These are phyloP conservation scores for Ichneumoninae sp. DNA, from an alignment of 2,888 invertebrate species.

Conservation along the genomic window DNA sequence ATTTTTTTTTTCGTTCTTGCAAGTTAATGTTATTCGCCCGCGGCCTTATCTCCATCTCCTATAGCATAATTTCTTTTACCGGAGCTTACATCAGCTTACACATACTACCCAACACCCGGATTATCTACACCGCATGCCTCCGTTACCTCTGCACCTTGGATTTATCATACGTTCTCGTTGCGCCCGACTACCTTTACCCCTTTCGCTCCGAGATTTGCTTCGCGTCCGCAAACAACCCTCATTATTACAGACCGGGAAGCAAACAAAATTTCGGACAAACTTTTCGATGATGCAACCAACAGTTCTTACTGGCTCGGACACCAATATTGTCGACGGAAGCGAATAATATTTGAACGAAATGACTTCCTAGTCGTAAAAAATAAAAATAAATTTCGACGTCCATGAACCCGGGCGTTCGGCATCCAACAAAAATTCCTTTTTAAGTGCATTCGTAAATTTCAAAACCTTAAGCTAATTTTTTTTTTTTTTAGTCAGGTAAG, in stretches of 20 bases:
- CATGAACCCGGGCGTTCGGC: background rate
- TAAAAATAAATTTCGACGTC: background rate
- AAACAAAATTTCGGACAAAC: background rate
- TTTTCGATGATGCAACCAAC: background rate
- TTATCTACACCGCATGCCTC: slow-evolving; percentile 42
- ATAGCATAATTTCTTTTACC: background rate
- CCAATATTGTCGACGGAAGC: background rate
- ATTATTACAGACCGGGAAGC: background rate
- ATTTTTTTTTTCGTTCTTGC: background rate
- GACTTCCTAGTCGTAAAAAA: background rate
- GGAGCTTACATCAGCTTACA: background rate
- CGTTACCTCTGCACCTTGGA: slow-evolving; percentile 24
- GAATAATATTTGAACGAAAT: background rate
- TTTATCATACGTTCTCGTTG: slow-evolving; percentile 14
- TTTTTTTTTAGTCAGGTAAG: too few relatives aligned
- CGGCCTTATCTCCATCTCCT: slow-evolving; percentile 33
- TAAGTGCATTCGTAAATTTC: background rate
- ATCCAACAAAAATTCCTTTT: background rate
- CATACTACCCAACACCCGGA: background rate
- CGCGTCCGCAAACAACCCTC: background rate
- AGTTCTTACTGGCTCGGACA: too few relatives aligned
- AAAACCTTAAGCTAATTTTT: background rate
- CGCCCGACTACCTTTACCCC: background rate
- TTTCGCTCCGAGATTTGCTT: background rate
- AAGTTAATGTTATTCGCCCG: background rate